phyloP scores from a whole-genome alignment of 1,140 invertebrate genomes.

The Maconellicoccus hirsutus region DNA sequence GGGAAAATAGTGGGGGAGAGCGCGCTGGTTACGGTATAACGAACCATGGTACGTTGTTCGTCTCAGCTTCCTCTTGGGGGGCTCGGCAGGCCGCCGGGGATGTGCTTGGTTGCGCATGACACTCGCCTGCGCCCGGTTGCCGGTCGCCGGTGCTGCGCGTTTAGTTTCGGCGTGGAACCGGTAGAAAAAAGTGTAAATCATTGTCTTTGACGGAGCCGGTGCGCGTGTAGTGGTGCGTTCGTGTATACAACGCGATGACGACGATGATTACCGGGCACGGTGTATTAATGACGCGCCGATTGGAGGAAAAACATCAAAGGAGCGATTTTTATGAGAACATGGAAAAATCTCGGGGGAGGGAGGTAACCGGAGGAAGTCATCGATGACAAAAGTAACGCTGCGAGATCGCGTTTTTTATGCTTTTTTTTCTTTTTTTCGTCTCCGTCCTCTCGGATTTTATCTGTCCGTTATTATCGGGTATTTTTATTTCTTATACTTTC shows the following conservation, averaged over 20 bases:
- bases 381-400: conserved; percentile 14
- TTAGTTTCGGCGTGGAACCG: conserved; percentile 10
- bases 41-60: conserved; percentile 12
- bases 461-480: conserved; percentile 15
- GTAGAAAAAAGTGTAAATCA: conserved; percentile 21
- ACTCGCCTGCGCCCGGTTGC: conserved; percentile 2
- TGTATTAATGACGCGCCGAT: conserved; percentile 11
- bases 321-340: conserved; percentile 15
- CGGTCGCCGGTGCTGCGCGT: no score
- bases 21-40: conserved; percentile 8
- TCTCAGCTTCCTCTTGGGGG: conserved; percentile 12
- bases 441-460: background rate
- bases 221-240: no score
- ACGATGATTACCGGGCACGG: conserved; percentile 12
- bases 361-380: background rate
- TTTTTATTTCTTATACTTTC: conserved; percentile 13
- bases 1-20: background rate
- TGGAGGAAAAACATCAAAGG: conserved; percentile 13
- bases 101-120: conserved; percentile 20
- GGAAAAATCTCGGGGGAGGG: background rate
- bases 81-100: conserved; percentile 12
- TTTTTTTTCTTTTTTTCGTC: conserved; percentile 15
- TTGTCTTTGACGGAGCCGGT: no score
- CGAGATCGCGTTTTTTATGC: background rate
- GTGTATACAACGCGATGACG: background rate